Evolutionary conservation across 1,140 invertebrate genomes (phyloP).

Genomic region (Meteorus sp.): DNA sequence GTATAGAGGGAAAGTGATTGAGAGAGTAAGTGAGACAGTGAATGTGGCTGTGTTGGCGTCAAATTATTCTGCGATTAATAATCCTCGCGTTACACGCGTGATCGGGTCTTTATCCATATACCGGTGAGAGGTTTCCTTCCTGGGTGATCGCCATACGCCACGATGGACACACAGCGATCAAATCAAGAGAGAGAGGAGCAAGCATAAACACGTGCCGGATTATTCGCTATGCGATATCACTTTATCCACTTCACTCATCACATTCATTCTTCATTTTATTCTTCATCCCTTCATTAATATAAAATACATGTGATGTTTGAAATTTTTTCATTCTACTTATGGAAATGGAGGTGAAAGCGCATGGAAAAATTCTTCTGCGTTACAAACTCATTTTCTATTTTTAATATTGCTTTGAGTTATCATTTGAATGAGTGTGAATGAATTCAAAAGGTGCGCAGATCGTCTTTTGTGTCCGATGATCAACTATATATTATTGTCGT

Average conservation of each 20-base stretch:
- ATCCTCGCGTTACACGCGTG: slow-evolving; percentile 57
- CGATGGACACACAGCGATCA: slow-evolving; percentile 24
- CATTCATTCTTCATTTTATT: slow-evolving; percentile 15
- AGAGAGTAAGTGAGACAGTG: slow-evolving; percentile 5
- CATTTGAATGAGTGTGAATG: too few relatives aligned
- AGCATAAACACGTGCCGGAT: slow-evolving; percentile 29
- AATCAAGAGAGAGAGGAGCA: slow-evolving; percentile 12
- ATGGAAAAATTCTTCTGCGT: too few relatives aligned
- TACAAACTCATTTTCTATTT: too few relatives aligned
- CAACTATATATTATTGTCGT: too few relatives aligned
- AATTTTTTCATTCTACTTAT: too few relatives aligned
- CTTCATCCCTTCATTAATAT: background rate
- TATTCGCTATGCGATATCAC: slow-evolving; percentile 31
- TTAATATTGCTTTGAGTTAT: too few relatives aligned
- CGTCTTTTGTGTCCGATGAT: too few relatives aligned
- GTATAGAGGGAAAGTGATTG: too few relatives aligned
- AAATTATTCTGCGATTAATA: slow-evolving; percentile 59
- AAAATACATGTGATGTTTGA: background rate
- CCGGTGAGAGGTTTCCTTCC: slow-evolving; percentile 33
- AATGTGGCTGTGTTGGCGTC: slow-evolving; percentile 35
- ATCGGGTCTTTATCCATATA: slow-evolving; percentile 51
- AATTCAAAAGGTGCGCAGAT: too few relatives aligned
- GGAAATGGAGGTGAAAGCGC: too few relatives aligned
- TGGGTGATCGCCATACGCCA: slow-evolving; percentile 32
- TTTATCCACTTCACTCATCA: slow-evolving; percentile 23